Conservation (phyloP, 2,888 invertebrate species). For the Pogonocherus hispidulus region DNA sequence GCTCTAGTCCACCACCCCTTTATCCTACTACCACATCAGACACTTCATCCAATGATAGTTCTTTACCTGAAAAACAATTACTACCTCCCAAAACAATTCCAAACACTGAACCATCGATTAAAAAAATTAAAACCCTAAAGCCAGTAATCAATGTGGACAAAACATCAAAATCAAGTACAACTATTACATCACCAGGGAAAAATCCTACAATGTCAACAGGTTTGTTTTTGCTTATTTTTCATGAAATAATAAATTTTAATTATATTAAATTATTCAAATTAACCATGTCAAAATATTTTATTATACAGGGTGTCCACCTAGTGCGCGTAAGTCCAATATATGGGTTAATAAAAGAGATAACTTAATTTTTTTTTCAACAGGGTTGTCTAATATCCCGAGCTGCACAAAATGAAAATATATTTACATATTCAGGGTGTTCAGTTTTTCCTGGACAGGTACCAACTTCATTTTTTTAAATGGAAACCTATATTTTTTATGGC, state of each 20-base stretch:
- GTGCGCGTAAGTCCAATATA: no score
- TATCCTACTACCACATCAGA: conserved; percentile 41
- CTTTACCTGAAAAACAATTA: conserved; percentile 38
- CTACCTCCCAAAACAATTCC: conserved; percentile 32
- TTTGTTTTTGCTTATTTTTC: conserved; percentile 30
- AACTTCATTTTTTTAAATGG: no score
- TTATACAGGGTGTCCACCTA: no score
- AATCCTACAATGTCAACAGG: conserved; percentile 22
- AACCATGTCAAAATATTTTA: no score
- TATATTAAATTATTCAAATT: no score
- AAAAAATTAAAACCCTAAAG: conserved; percentile 57
- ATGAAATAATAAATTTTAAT: background rate
- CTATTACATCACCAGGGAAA: conserved; percentile 33
- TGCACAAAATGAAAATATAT: no score
- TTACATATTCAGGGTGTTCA: no score
- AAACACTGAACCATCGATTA: conserved; percentile 38
- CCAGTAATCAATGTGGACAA: conserved; percentile 45
- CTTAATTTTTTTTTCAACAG: no score
- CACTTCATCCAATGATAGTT: conserved; percentile 46
- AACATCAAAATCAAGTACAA: conserved; percentile 20
- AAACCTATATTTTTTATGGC: no score
- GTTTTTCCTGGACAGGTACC: no score
- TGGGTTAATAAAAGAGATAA: no score
- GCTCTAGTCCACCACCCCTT: conserved; percentile 36
- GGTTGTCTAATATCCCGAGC: no score